phyloP scores from a whole-genome alignment of 1,140 invertebrate species.

The Paramacrobiotus metropolitanus region DNA sequence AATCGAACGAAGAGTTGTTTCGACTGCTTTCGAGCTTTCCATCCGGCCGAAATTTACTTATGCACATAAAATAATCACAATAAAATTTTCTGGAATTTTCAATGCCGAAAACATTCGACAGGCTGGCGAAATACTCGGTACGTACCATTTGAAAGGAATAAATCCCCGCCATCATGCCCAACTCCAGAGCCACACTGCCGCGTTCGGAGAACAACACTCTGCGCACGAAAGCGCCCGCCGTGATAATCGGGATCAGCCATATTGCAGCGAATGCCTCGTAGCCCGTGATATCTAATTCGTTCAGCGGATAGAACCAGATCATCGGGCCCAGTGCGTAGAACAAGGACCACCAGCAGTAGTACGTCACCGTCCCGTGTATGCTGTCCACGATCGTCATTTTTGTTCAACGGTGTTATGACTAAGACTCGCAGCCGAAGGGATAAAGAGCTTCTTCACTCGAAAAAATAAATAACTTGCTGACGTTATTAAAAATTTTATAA shows the following conservation, averaged over 20 bases:
- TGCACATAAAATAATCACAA: no score
- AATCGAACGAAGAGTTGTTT: no score
- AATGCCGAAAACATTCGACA: no score
- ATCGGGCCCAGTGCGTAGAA: constrained; percentile 23
- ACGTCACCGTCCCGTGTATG: not conserved
- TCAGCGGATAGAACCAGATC: constrained; percentile 26
- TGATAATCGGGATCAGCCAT: constrained; percentile 19
- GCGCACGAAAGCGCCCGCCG: constrained; percentile 14
- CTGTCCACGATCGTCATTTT: not conserved
- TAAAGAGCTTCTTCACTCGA: no score
- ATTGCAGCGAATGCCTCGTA: constrained; percentile 21
- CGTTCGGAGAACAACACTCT: constrained; percentile 15
- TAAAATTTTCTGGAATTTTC: no score
- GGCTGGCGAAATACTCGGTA: no score
- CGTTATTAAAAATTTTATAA: no score
- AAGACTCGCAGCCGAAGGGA: no score
- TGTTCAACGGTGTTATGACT: no score
- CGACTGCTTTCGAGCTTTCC: no score
- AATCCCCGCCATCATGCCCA: not conserved
- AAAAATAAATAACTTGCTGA: no score
- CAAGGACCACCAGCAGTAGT: constrained; percentile 22
- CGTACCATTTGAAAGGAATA: not conserved
- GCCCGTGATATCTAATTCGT: constrained; percentile 23
- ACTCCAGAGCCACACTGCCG: constrained; percentile 4
- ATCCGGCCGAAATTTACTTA: no score